phyloP scores from a whole-genome alignment of 2,888 invertebrate species.

The Chelonus formosanus region DNA sequence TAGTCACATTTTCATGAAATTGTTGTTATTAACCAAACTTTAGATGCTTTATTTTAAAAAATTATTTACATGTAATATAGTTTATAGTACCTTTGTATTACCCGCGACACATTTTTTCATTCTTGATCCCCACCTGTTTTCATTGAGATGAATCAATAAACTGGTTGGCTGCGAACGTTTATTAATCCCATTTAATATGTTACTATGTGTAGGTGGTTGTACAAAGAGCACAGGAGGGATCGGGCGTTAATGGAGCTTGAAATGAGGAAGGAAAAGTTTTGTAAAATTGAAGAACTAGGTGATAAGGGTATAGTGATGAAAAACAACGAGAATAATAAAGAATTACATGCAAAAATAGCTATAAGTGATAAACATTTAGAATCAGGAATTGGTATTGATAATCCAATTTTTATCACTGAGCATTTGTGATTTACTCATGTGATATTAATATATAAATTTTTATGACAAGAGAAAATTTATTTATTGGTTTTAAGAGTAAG shows the following conservation, averaged over 20 bases:
- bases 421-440: conserved; percentile 42
- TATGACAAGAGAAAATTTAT: conserved; percentile 6
- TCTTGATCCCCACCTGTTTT: conserved; percentile 24
- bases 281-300: conserved; percentile 63
- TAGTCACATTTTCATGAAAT: too few species aligned
- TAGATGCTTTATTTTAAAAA: too few species aligned
- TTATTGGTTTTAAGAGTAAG: neutral
- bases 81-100: neutral
- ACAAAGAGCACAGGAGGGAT: conserved; percentile 73
- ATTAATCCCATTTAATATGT: conserved; percentile 26
- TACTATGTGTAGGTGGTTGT: conserved; percentile 71
- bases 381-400: conserved; percentile 65
- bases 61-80: too few species aligned
- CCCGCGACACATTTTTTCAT: conserved; percentile 11
- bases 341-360: conserved; percentile 47
- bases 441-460: neutral
- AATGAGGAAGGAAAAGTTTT: conserved; percentile 46
- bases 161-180: conserved; percentile 13
- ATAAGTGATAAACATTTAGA: conserved; percentile 53
- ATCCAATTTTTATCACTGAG: conserved; percentile 64
- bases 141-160: conserved; percentile 34
- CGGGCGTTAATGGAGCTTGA: conserved; percentile 46
- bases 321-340: conserved; percentile 45
- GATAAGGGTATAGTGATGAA: conserved; percentile 42
- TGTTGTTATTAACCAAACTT: too few species aligned